Conservation (phyloP, 2,888 invertebrate species). For the Heteropelma amictum region DNA sequence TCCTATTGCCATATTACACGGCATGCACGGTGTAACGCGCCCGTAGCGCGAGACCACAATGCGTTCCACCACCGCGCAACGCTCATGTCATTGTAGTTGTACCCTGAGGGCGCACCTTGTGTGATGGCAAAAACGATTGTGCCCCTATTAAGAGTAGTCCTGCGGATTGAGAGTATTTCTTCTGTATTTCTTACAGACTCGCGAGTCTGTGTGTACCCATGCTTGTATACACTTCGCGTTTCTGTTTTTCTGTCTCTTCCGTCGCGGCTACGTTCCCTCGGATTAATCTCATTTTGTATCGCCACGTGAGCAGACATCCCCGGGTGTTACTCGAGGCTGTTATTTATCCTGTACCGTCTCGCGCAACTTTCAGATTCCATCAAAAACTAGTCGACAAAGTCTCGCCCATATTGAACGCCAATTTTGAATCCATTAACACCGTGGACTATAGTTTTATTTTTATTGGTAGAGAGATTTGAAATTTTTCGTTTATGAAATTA, state of each 20-base stretch:
- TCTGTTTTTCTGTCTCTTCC: not conserved
- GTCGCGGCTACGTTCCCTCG: not conserved
- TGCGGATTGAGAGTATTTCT: constrained; percentile 47
- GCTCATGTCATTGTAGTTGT: constrained; percentile 72
- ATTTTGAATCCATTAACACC: too few relatives aligned
- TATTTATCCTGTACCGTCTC: too few relatives aligned
- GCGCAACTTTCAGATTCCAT: too few relatives aligned
- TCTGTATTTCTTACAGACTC: constrained; percentile 41
- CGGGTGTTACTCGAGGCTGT: too few relatives aligned
- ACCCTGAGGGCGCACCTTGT: constrained; percentile 67
- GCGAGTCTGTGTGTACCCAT: not conserved
- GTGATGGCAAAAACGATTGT: constrained; percentile 71
- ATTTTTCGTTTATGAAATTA: too few relatives aligned
- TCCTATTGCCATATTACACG: constrained; percentile 37
- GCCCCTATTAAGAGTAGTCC: constrained; percentile 64
- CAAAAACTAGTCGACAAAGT: too few relatives aligned
- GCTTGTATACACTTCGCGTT: too few relatives aligned
- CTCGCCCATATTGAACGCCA: too few relatives aligned
- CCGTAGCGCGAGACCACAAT: constrained; percentile 68
- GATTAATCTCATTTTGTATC: too few relatives aligned
- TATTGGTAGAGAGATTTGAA: too few relatives aligned
- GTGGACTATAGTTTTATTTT: too few relatives aligned
- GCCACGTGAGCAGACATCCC: too few relatives aligned
- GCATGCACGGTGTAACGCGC: constrained; percentile 56
- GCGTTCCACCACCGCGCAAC: constrained; percentile 53